phyloP scores from a whole-genome alignment of 2,113 vertebrate species.

The Neofelis nebulosa region DNA sequence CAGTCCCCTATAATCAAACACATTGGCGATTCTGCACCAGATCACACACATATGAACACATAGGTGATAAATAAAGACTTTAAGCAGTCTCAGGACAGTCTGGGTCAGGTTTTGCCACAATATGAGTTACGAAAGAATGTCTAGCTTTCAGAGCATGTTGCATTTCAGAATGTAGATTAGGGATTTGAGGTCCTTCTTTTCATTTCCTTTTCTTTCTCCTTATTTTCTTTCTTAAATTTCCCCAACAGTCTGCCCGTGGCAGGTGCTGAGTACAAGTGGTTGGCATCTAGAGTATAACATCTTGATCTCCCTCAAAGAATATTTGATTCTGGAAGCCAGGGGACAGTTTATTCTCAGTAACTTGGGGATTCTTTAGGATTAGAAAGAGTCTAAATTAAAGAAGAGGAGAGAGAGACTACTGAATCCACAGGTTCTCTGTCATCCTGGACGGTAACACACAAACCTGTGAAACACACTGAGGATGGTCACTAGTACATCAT shows the following conservation, averaged over 20 bases:
- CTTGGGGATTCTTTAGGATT: not conserved
- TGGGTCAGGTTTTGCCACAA: not conserved
- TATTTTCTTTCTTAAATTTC: not conserved
- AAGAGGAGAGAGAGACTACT: not conserved
- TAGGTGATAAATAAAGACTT: not conserved
- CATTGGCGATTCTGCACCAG: not conserved
- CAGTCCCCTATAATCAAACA: not conserved
- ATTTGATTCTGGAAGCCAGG: not conserved
- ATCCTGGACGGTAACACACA: not conserved
- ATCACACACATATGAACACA: not conserved
- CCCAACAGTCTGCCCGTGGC: not conserved
- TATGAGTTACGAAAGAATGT: slow-evolving; percentile 1
- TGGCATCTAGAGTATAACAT: not conserved
- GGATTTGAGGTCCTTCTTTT: not conserved
- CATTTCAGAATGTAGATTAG: not conserved
- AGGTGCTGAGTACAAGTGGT: not conserved
- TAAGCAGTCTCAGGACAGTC: not conserved
- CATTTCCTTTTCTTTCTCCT: not conserved
- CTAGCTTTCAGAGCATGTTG: not conserved
- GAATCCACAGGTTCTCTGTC: not conserved
- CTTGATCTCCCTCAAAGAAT: not conserved
- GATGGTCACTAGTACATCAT: not conserved
- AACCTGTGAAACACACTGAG: not conserved
- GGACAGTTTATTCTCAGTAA: not conserved
- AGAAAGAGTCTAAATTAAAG: not conserved